These are phyloP conservation scores for Stegodyphus mimosarum DNA, from an alignment of 1,140 invertebrate species.

Conservation along the genomic window DNA sequence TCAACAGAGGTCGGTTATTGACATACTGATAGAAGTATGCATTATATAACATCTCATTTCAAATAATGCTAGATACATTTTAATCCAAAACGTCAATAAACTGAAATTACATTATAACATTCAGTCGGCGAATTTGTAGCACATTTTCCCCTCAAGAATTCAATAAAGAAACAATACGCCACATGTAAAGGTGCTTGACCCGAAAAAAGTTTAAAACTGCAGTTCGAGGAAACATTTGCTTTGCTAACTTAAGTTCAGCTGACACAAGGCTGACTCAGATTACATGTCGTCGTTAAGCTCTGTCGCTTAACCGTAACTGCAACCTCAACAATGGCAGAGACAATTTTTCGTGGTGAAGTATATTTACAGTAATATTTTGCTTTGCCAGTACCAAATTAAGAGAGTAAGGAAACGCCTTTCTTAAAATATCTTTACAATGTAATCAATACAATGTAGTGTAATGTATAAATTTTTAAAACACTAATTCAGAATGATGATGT, in stretches of 20 bases:
- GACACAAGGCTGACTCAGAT: slow-evolving; percentile 9
- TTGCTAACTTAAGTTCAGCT: slow-evolving; percentile 6
- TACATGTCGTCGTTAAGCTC: slow-evolving; percentile 32
- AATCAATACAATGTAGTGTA: no score
- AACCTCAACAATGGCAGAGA: neutral
- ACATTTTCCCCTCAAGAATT: neutral
- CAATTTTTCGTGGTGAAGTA: neutral
- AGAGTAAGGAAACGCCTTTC: neutral
- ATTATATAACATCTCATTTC: no score
- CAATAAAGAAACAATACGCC: neutral
- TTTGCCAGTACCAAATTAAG: neutral
- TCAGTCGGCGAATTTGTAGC: neutral
- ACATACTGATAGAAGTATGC: no score
- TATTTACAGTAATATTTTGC: neutral
- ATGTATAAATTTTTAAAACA: no score
- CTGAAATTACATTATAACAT: neutral
- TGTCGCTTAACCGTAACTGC: slow-evolving; percentile 35
- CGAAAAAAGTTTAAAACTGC: slow-evolving; percentile 18
- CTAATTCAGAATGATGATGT: no score
- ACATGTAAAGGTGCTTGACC: slow-evolving; percentile 24
- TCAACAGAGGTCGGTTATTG: no score
- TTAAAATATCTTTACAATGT: no score
- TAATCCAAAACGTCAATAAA: no score
- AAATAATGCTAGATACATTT: no score
- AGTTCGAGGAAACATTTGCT: slow-evolving; percentile 39